Percentiles rank a stretch among this genome's conserved stretches.
Conservation (phyloP, 2,888 invertebrate species). For the Cremastobaeus sp. region DNA sequence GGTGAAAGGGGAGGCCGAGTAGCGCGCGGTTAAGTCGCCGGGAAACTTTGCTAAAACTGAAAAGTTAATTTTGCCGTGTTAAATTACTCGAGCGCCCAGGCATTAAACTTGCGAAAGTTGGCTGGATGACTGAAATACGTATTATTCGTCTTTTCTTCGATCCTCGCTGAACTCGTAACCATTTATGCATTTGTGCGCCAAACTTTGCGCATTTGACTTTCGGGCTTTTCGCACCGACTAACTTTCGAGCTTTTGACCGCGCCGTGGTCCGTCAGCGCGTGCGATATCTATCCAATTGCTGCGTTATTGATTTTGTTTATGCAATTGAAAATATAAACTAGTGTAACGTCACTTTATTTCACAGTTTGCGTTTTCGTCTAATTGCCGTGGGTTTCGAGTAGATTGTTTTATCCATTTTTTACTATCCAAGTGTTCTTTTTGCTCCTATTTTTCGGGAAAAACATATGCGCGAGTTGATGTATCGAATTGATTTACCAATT, state of each 20-base stretch:
- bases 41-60: constrained; percentile 77
- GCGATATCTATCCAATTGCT: constrained; percentile 3
- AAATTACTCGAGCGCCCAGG: constrained; percentile 75
- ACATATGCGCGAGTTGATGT: too few relatives aligned
- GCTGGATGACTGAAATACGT: constrained; percentile 74
- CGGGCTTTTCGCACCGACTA: constrained; percentile 4
- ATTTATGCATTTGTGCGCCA: constrained; percentile 38
- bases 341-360: constrained; percentile 9
- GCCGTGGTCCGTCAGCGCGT: too few relatives aligned
- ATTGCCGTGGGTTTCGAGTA: neutral
- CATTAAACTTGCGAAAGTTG: constrained; percentile 76
- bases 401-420: too few relatives aligned
- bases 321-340: constrained; percentile 9
- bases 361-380: constrained; percentile 7
- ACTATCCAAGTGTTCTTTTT: too few relatives aligned
- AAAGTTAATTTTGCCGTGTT: constrained; percentile 77
- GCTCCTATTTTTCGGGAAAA: too few relatives aligned
- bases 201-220: constrained; percentile 42
- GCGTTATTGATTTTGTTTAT: constrained; percentile 20
- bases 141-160: constrained; percentile 62
- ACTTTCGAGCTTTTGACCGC: constrained; percentile 6
- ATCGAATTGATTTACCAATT: too few relatives aligned
- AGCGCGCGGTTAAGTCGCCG: constrained; percentile 71
- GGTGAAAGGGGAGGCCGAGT: constrained; percentile 6
- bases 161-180: constrained; percentile 37